Evolutionary conservation across 2,113 vertebrate genomes (phyloP).

Genomic region (Rhynchopsitta pachyrhyncha): DNA sequence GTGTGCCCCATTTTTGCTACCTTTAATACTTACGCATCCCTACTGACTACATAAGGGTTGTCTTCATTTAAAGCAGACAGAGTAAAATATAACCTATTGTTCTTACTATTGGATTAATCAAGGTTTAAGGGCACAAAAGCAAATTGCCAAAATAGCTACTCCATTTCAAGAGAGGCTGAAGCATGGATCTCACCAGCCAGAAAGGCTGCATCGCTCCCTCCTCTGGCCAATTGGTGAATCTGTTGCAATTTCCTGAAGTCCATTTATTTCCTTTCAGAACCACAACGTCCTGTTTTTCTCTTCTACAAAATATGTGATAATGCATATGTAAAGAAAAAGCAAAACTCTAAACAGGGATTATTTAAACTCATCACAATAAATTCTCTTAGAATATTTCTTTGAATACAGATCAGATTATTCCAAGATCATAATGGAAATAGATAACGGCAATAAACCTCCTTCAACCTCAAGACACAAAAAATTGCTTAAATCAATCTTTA

Average conservation of each 20-base stretch:
- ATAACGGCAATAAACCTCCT: not conserved
- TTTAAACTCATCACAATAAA: not conserved
- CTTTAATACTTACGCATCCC: not conserved
- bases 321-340: not conserved
- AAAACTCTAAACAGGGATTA: not conserved
- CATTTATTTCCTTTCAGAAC: not conserved
- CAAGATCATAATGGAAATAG: not conserved
- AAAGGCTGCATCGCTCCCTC: constrained; percentile 3
- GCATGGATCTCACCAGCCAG: not conserved
- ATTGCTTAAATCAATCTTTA: not conserved
- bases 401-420: not conserved
- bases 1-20: not conserved
- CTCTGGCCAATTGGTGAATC: constrained; percentile 2
- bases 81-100: not conserved
- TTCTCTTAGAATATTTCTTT: not conserved
- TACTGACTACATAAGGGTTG: not conserved
- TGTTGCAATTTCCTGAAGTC: not conserved
- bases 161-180: not conserved
- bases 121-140: constrained; percentile 10
- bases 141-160: not conserved
- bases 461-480: not conserved
- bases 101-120: constrained; percentile 17
- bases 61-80: not conserved
- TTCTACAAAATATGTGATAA: not conserved
- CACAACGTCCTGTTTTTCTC: not conserved